Conservation (phyloP, 2,113 vertebrate species). For the Heterotilapia buettikoferi region DNA sequence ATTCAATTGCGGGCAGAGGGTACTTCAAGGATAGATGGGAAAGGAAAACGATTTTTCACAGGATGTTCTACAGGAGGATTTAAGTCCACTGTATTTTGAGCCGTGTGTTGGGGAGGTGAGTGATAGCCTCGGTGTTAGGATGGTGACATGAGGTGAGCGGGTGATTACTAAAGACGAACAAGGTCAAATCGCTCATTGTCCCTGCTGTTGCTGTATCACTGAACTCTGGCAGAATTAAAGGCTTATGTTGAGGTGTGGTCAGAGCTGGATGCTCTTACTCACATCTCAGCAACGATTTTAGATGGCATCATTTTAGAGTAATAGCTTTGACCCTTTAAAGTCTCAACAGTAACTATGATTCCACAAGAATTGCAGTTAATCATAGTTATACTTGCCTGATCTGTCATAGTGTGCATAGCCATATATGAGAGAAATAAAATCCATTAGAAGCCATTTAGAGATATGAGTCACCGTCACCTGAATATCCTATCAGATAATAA, state of each 20-base stretch:
- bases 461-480: background rate
- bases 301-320: background rate
- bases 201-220: background rate
- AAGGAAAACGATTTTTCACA: background rate
- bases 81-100: background rate
- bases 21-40: constrained; percentile 2
- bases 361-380: background rate
- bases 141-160: constrained; percentile 1
- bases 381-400: background rate
- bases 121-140: background rate
- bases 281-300: background rate
- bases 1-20: background rate
- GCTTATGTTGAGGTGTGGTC: background rate
- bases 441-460: background rate
- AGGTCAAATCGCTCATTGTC: background rate
- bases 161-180: constrained; percentile 24
- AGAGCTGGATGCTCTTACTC: background rate
- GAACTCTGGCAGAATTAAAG: background rate
- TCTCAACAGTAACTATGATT: background rate
- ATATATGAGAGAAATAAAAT: background rate
- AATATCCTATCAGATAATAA: background rate
- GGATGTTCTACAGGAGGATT: background rate
- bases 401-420: background rate
- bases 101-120: background rate
- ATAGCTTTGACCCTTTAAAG: background rate